Base-by-base conservation (phyloP, 1,140 invertebrate species). In the Rhizoglyphus robini region DNA sequence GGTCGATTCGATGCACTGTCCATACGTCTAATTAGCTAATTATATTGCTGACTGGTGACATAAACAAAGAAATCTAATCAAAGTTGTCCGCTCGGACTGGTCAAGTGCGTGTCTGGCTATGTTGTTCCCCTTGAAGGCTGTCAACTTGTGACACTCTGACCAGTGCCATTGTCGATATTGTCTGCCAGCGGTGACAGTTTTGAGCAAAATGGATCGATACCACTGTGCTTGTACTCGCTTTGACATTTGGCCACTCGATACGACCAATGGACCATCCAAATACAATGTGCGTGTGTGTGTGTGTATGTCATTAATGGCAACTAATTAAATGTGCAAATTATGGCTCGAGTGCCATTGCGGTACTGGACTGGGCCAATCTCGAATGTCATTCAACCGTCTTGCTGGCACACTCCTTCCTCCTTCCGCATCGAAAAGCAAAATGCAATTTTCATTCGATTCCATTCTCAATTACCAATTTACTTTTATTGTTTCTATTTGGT, bases 161-260 rank as follows among this genome's bases (percentile, higher is more conserved):
- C 8, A 11, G 51, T 54, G 20, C 8, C 8, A 32, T 20, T 54
- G 51, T 54, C 51, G 51, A 54, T 54, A 8, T 20, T 54, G 51
- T 32, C 23, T 23, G 8, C 31, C 8, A 27, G 23, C 51, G 8
- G 8, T 54, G 51, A 54, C 51, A 54, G 51, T 54, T 54, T 54
- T 54, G 51, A 54, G 51, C 51, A 54, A 54, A 54, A 54, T 54
- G 31, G 51, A 54, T 54, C 51, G 51, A 54, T 54, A 54, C 36
- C 8, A 41, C 18, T 41, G 36, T 41, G n/a, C n/a, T 41, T 41
- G 36, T 8, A 41, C n/a, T n/a, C n/a, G n/a, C n/a, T n/a, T n/a
- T n/a, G n/a, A n/a, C n/a, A n/a, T n/a, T n/a, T n/a, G n/a, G n/a
- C n/a, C n/a, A n/a, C n/a, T n/a, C n/a, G n/a, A n/a, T n/a, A n/a